Base-by-base conservation (phyloP, 2,113 vertebrate species). In the Nycticorax nycticorax region DNA sequence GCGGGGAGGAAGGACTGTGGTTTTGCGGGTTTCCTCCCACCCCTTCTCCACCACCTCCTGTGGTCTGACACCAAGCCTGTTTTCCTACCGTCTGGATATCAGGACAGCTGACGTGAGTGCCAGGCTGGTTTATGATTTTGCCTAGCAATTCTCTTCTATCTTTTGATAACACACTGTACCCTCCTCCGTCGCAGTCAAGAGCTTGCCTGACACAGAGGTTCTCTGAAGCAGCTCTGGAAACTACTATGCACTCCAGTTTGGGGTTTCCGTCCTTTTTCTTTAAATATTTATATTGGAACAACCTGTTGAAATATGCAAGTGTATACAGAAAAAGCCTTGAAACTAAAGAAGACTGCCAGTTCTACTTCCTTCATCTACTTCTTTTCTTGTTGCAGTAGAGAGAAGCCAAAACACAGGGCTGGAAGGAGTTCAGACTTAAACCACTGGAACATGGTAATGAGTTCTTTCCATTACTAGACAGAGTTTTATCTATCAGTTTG, bases 261-360 rank as follows among this genome's bases (percentile, higher is more conserved):
- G 76, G 48, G 7, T 69, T 96, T 90, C 77, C 3, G 1, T 41
- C 57, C 37, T 82, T 91, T 76, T 66, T n/a, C 66, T 73, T 87
- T 69, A 95, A 97, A 97, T 97, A 95, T 97, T 98, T 97, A 92
- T 66, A 22, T 79, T 95, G 74, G 71, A 89, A 39, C 23, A 82
- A 60, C 19, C 74, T 84, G 47, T n/a, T 79, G 69, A 96, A 95
- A 88, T 55, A 57, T 33, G 50, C 82, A 86, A 96, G 90, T 68
- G n/a, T 85, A 66, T 41, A 93, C 73, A 88, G 14, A 84, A 66
- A 76, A 83, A 66, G 8, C 62, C 85, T 78, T 52, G 64, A 53
- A 78, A 89, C 33, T 32, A 41, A 63, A 83, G 37, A 50, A 91
- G 55, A 47, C 20, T 71, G 90, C 47, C 78, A 57, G 37, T 43